A percentile compares a stretch with the other conserved stretches of the same genome.
Conservation (phyloP, 2,888 invertebrate genomes). For the Hetaerina titia region DNA sequence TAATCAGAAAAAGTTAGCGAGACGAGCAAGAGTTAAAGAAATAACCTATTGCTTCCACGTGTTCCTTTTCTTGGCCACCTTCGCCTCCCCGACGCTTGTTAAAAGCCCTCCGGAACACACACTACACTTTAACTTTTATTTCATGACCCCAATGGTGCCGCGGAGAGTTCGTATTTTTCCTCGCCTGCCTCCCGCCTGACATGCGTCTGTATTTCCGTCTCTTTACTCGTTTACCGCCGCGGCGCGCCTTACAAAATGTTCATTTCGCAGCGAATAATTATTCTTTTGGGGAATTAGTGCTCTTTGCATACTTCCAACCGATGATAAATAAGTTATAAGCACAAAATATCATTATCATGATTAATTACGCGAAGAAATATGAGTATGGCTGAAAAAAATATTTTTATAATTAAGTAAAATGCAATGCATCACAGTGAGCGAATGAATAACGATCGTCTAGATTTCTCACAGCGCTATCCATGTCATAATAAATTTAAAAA, state of each 20-base stretch:
- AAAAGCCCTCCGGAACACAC: constrained; percentile 22
- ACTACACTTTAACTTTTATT: constrained; percentile 32
- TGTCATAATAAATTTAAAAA: too few species aligned
- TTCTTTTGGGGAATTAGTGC: not conserved
- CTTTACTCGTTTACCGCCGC: not conserved
- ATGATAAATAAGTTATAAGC: not conserved
- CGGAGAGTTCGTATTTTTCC: not conserved
- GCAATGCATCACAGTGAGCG: not conserved
- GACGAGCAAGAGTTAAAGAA: constrained; percentile 32
- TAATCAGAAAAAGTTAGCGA: not conserved
- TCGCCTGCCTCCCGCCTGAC: not conserved
- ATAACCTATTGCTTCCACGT: not conserved
- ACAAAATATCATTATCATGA: not conserved
- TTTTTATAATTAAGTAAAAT: not conserved
- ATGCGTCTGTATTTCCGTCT: not conserved
- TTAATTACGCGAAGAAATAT: not conserved
- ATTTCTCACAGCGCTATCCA: not conserved
- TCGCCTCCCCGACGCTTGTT: not conserved
- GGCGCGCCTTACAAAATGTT: not conserved
- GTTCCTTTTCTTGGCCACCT: constrained; percentile 10
- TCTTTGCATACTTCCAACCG: not conserved
- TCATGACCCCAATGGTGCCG: constrained; percentile 23
- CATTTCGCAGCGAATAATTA: not conserved
- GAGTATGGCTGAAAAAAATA: not conserved
- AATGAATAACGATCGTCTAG: not conserved